Evolutionary conservation across 92 coral and sea anemone species (phyloP), one percentile per base, ranked within the genome.

Genomic region (Diadumene lineata): DNA sequence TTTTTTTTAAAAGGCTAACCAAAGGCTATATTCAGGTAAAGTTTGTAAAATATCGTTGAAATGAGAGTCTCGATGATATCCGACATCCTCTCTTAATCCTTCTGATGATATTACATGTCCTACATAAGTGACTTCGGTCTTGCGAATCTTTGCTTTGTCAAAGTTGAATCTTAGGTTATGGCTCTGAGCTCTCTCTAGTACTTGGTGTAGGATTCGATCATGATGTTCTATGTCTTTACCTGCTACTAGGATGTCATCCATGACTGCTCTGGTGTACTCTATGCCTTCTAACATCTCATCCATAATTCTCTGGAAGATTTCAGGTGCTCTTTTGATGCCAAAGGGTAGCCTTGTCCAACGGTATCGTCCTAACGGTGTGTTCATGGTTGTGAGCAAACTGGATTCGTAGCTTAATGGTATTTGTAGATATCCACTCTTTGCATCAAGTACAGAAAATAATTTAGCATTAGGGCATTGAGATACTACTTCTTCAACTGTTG

Each of bases 401-500:
- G 85, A 75, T 31, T 81, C 86, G 32, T 85, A 68, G 28, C 76
- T 75, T 21, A 83, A 77, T n/a, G 73, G 68, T 73, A 87, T 74
- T 30, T 83, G 88, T 26, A 82, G 85, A 74, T 82, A 87, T 38
- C 85, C 85, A 70, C 80, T 81, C 55, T 74, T 76, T 31, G 86
- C 81, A 71, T 81, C 86, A 17, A 83, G 34, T 38, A 77, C 79
- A 48, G 88, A 60, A 53, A 83, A 83, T 16, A 69, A 46, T 56
- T 81, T 81, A 64, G 75, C 71, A 23, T 66, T 76, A 26, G 81
- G 80, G 53, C 76, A 73, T 25, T 64, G 72, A 19, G 68, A 61
- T 56, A 75, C 73, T 61, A 82, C 23, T 78, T 86, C 83, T 58
- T 81, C 83, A 22, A 85, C 83, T 18, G 80, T 69, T 29, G 83